Evolutionary conservation across 2,888 invertebrate species (phyloP).

Genomic region (Cerastis rubricosa): DNA sequence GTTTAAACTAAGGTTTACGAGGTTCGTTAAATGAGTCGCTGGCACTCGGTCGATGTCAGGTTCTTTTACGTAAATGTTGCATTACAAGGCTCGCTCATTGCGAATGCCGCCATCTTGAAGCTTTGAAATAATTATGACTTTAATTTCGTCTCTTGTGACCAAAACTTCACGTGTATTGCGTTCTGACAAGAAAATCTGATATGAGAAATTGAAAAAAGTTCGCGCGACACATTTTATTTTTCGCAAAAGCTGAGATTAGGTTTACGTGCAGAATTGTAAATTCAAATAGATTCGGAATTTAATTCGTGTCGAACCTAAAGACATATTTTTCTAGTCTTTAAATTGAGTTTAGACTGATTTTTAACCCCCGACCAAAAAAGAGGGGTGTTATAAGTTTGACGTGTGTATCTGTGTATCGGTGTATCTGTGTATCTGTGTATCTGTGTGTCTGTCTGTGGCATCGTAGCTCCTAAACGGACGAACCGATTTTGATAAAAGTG

Average conservation of each 20-base stretch:
- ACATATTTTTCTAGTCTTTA: constrained; percentile 20
- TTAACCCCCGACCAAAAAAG: too few species aligned
- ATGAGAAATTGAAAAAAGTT: constrained; percentile 70
- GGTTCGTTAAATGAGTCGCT: constrained; percentile 42
- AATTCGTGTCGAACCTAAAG: constrained; percentile 18
- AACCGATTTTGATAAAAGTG: too few species aligned
- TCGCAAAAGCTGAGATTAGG: constrained; percentile 27
- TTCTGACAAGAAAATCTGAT: constrained; percentile 69
- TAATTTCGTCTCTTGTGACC: constrained; percentile 75
- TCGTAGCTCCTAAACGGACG: too few species aligned
- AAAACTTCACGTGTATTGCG: constrained; percentile 67
- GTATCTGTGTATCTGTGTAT: too few species aligned
- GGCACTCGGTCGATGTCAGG: constrained; percentile 45
- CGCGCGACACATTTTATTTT: constrained; percentile 30
- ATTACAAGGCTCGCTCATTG: constrained; percentile 50
- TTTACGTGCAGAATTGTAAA: constrained; percentile 38
- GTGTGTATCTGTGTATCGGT: too few species aligned
- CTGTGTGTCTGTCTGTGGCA: too few species aligned
- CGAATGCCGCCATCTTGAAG: constrained; percentile 59
- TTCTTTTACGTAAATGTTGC: constrained; percentile 62
- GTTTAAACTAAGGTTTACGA: constrained; percentile 25
- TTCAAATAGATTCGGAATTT: constrained; percentile 36
- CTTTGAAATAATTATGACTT: constrained; percentile 74
- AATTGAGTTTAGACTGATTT: constrained; percentile 16
- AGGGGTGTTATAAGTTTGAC: too few species aligned